These are phyloP conservation scores for Apistogramma diplotaenia DNA, from an alignment of 2,113 vertebrate genomes.

Conservation along the genomic window DNA sequence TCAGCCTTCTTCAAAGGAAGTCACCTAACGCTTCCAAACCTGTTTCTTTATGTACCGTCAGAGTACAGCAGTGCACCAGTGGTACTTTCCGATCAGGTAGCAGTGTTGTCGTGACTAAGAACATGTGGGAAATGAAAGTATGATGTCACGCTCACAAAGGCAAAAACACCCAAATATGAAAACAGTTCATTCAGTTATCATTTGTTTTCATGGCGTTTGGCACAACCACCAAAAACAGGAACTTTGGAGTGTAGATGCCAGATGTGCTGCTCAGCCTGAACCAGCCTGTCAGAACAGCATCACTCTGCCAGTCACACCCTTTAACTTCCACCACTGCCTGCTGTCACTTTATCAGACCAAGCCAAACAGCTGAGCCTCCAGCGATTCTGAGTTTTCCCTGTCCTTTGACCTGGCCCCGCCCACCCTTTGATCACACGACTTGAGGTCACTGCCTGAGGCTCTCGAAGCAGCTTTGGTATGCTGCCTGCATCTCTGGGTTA, in stretches of 20 bases:
- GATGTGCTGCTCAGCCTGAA: neutral
- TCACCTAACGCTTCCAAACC: neutral
- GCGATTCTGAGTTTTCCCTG: neutral
- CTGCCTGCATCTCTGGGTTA: neutral
- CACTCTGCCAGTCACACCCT: neutral
- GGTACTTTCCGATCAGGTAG: constrained; percentile 37
- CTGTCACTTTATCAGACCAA: neutral
- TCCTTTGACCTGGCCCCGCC: constrained; percentile 35
- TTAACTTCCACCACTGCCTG: neutral
- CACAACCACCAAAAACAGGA: neutral
- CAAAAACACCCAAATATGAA: neutral
- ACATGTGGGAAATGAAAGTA: constrained; percentile 7
- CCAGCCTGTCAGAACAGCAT: neutral
- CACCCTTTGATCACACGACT: constrained; percentile 39
- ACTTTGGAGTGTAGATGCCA: neutral
- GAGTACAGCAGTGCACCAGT: neutral
- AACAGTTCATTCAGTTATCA: neutral
- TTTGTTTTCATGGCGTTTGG: neutral
- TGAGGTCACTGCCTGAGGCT: neutral
- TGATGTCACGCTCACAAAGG: neutral
- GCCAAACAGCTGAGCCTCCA: constrained; percentile 12
- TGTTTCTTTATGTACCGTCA: neutral
- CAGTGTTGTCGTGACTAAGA: neutral
- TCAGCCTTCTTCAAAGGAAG: neutral
- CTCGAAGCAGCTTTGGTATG: constrained; percentile 5